phyloP scores from a whole-genome alignment of 1,140 invertebrate genomes.

The Drosophila pruinosa region DNA sequence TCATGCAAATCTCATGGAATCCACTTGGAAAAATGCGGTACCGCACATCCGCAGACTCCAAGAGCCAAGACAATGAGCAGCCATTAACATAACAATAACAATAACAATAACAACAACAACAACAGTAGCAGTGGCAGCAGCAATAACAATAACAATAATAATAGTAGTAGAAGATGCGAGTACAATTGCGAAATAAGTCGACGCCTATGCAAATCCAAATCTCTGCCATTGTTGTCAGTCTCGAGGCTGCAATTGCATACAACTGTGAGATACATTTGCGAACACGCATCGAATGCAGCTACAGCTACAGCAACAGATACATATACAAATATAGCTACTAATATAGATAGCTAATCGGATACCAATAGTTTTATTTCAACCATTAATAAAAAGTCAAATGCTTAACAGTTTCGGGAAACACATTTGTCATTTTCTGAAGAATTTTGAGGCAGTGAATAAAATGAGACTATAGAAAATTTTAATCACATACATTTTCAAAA shows the following conservation, averaged over 20 bases:
- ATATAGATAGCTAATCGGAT: too few relatives aligned
- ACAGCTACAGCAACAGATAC: background rate
- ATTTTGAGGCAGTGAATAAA: too few relatives aligned
- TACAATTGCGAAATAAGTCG: slow-evolving; percentile 3
- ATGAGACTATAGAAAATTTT: too few relatives aligned
- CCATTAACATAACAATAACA: slow-evolving; percentile 1
- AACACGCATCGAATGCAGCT: too few relatives aligned
- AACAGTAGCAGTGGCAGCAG: slow-evolving; percentile 9
- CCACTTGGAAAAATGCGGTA: background rate
- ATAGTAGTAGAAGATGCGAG: background rate
- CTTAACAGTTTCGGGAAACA: too few relatives aligned
- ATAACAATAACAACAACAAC: slow-evolving; percentile 20
- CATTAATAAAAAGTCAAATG: too few relatives aligned
- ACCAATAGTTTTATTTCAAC: too few relatives aligned
- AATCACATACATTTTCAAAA: too few relatives aligned
- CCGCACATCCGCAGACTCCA: background rate
- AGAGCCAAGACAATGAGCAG: slow-evolving; percentile 25
- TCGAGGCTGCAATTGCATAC: background rate
- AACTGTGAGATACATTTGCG: background rate
- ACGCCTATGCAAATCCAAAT: slow-evolving; percentile 10
- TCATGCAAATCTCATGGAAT: background rate
- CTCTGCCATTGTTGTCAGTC: background rate
- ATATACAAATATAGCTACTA: too few relatives aligned
- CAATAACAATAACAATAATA: background rate
- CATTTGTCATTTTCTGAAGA: too few relatives aligned